Evolutionary conservation across 2,888 invertebrate genomes (phyloP).

Genomic region (Arge pagana): DNA sequence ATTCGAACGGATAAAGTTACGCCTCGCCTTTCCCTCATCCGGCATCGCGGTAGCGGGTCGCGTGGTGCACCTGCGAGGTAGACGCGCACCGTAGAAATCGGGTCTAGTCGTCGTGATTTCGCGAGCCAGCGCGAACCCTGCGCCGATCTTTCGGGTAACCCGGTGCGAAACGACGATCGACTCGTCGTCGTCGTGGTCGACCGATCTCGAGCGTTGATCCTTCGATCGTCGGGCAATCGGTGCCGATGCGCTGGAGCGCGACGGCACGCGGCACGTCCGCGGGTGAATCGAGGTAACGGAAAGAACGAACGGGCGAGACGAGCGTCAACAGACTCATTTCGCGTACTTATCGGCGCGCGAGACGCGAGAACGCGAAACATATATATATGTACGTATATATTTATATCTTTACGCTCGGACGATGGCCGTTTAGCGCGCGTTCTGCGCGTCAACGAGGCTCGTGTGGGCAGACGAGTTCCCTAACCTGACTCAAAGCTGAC

Average conservation of each 20-base stretch:
- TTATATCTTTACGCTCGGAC: neutral
- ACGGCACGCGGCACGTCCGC: neutral
- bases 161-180: neutral
- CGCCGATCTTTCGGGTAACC: neutral
- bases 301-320: no score
- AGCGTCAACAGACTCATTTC: no score
- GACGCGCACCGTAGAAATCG: conserved; percentile 3
- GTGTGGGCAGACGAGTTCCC: conserved; percentile 9
- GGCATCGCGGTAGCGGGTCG: conserved; percentile 3
- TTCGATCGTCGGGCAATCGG: no score
- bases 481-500: conserved; percentile 14
- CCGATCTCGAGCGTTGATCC: no score
- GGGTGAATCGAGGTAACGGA: no score
- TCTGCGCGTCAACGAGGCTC: neutral
- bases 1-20: conserved; percentile 54
- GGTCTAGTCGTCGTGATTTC: conserved; percentile 13
- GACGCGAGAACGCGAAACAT: neutral
- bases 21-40: conserved; percentile 32
- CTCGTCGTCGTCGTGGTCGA: conserved; percentile 30
- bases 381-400: neutral
- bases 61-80: no score
- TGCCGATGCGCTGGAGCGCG: no score
- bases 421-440: neutral
- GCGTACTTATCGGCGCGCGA: no score
- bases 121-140: conserved; percentile 14